Base-by-base conservation (phyloP, 2,888 invertebrate species). In the Cosmia pyralina region DNA sequence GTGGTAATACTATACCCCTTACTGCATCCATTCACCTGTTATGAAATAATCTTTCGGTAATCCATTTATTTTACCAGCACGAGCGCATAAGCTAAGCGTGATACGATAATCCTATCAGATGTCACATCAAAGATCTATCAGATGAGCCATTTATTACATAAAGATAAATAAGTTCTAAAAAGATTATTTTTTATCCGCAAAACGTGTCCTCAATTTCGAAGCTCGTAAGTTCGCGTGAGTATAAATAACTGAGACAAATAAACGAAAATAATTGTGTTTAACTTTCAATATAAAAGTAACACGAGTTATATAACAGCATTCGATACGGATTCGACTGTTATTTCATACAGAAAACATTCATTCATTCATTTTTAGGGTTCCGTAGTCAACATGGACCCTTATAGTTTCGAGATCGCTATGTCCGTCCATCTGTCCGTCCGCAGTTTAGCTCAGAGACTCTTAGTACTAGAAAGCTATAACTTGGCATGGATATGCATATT, bases 231-330 rank as follows among this genome's bases (percentile, higher is more conserved):
- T 73, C 46, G 75, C 84, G 82, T 85, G 82, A 67, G 59, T 41
- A 67, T 67, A 81, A 69, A 41, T 11, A 70, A 74, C 65, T 68
- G 75, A 74, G 59, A 77, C 68, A 72, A 73, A 77, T 74, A 67
- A 74, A 81, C 63, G 69, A 75, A 62, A n/a, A 71, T 80, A 78
- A 77, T 73, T 66, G 71, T 70, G 41, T 75, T 75, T 71, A 81
- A 83, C 83, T 85, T 84, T 85, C 80, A 72, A 72, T 46, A 72
- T 46, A 74, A 34, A 77, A 79, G 63, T 82, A 82, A 66, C 65
- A 65, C 68, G 34, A 66, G 58, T 84, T 82, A 80, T 53, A 58
- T 77, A 71, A 73, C 62, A 19, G 17, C 41, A 79, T 82, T 82
- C 60, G 82, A 82, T 85, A 59, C 77, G 72, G 60, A 38, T 72